phyloP scores from a whole-genome alignment of 2,888 invertebrate genomes.

The Halocaridina rubra region DNA sequence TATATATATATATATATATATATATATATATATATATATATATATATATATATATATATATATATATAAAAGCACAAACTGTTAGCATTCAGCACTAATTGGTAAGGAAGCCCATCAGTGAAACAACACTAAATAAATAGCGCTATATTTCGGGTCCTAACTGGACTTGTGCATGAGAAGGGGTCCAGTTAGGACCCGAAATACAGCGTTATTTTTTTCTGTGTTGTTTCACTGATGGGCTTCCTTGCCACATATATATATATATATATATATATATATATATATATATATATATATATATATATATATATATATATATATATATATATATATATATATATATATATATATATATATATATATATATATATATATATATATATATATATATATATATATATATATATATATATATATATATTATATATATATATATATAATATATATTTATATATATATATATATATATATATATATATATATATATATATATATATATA shows the following conservation, averaged over 20 bases:
- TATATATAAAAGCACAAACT: no score
- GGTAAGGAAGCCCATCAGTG: no score
- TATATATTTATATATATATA: not conserved
- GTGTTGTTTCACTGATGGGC: not conserved
- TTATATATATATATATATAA: not conserved
- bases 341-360: conserved; percentile 20
- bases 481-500: not conserved
- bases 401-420: not conserved
- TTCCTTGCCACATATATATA: not conserved
- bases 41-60: no score
- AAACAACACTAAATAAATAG: no score
- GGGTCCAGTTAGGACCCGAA: no score
- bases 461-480: not conserved
- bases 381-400: not conserved
- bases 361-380: conserved; percentile 31
- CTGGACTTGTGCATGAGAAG: no score
- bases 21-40: no score
- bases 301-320: not conserved
- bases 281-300: not conserved
- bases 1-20: not conserved
- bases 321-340: conserved; percentile 2
- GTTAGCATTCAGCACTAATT: no score
- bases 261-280: not conserved
- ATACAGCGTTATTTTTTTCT: no score
- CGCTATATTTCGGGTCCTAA: no score